Percentiles rank a stretch among this genome's conserved stretches.
These are phyloP conservation scores for Menidia menidia DNA, from an alignment of 2,797 vertebrate genomes.

Conservation along the genomic window DNA sequence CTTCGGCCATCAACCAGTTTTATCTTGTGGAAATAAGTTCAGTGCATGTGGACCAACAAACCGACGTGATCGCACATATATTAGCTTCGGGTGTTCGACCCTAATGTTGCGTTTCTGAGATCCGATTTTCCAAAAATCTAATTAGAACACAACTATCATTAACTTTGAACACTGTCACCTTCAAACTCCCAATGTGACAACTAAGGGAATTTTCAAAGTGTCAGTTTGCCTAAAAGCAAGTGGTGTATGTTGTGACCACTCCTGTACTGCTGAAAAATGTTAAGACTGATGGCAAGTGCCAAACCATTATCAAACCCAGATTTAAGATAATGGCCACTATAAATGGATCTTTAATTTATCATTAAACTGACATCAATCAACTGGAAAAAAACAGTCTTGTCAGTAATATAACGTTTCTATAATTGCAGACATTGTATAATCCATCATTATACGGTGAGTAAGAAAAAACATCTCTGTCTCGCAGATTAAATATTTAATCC, in stretches of 20 bases:
- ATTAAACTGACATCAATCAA: slow-evolving; percentile 6
- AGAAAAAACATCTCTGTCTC: not conserved
- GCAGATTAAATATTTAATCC: no score
- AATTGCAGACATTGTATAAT: not conserved
- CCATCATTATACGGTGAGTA: slow-evolving; percentile 1
- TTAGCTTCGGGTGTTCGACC: not conserved
- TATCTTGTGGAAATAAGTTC: slow-evolving; percentile 23
- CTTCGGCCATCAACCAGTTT: slow-evolving; percentile 4
- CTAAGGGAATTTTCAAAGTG: not conserved
- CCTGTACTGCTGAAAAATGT: no score
- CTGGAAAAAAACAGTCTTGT: not conserved
- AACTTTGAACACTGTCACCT: no score
- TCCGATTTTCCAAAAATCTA: not conserved
- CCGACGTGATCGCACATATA: not conserved
- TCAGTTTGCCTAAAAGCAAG: not conserved
- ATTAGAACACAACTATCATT: not conserved
- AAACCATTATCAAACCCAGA: no score
- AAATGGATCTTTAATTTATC: not conserved
- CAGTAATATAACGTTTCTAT: slow-evolving; percentile 6
- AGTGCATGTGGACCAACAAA: not conserved
- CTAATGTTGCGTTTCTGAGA: slow-evolving; percentile 8
- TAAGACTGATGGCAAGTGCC: no score
- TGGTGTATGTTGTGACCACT: no score
- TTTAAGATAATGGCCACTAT: not conserved
- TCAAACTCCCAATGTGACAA: no score